Evolutionary conservation across 2,797 vertebrate genomes (phyloP), one percentile per base, ranked within the genome.

Genomic region (Lithobates pipiens): DNA sequence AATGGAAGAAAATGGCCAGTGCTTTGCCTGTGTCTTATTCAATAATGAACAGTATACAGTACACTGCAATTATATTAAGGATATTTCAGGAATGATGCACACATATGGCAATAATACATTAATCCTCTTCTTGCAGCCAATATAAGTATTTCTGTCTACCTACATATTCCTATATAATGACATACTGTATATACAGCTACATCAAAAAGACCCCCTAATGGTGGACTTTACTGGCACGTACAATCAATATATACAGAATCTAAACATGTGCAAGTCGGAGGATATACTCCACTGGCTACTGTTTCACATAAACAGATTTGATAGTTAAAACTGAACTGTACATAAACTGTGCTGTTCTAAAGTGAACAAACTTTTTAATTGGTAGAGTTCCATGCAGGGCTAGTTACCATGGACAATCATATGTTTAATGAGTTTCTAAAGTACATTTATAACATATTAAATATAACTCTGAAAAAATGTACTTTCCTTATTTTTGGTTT

Each of bases 401-500:
- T 57, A 78, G 77, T 67, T 44, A 44, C 39, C 67, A 27, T 27
- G 57, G 29, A 34, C 69, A 74, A 74, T 81, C 73, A 86, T 82
- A 65, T 63, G 74, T 77, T 77, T 77, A 86, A 86, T 86, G 74
- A 77, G 65, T 77, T 82, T 10, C 70, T 72, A 36, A 77, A 77
- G 32, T 32, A 70, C 44, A 67, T n/a, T 50, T 57, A 42, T 34
- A 68, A 18, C 36, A 74, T 82, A 42, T 63, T 61, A 16, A 36
- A 57, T 57, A 69, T 2, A 27, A 29, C 27, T 50, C 10, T 10
- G 5, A 46, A 32, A 32, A 71, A 34, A 23, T 0, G 7, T 23
- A 1, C 5, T 23, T 61, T 61, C 7, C 21, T 61, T 9, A 7
- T 61, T 61, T 7, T 21, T 61, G 2, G 54, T 61, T n/a, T 61